Evolutionary conservation across 2,113 vertebrate species (phyloP).

Genomic region (Protobothrops flavoviridis): DNA sequence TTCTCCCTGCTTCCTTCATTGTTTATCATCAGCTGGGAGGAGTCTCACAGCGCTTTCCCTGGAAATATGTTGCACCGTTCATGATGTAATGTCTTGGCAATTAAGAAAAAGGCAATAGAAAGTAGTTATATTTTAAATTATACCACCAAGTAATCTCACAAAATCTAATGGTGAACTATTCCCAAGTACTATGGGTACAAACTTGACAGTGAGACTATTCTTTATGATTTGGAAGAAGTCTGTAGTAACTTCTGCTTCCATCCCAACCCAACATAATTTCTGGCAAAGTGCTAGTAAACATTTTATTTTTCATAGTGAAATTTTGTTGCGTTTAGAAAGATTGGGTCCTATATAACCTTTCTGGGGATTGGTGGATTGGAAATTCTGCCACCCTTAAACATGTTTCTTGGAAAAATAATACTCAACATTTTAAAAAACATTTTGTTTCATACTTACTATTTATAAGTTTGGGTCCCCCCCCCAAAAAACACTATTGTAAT

Average conservation of each 20-base stretch:
- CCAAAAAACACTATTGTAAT: constrained; percentile 23
- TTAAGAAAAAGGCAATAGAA: constrained; percentile 52
- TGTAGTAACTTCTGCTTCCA: constrained; percentile 35
- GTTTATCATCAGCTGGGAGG: constrained; percentile 31
- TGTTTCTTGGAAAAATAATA: constrained; percentile 45
- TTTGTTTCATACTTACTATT: constrained; percentile 35
- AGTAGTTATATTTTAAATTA: constrained; percentile 71
- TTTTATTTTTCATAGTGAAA: constrained; percentile 45
- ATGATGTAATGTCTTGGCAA: constrained; percentile 64
- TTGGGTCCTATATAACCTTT: constrained; percentile 55
- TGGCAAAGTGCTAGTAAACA: constrained; percentile 41
- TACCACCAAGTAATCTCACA: constrained; percentile 68
- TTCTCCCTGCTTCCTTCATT: not conserved
- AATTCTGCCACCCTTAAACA: constrained; percentile 51
- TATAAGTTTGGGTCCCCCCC: not conserved
- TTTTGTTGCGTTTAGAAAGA: constrained; percentile 58
- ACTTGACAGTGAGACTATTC: constrained; percentile 63
- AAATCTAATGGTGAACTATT: constrained; percentile 70
- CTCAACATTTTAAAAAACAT: constrained; percentile 36
- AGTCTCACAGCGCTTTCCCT: constrained; percentile 1
- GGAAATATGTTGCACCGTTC: constrained; percentile 56
- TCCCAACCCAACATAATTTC: constrained; percentile 29
- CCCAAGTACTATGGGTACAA: constrained; percentile 62
- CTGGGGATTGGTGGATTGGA: constrained; percentile 56
- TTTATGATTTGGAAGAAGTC: constrained; percentile 60